Conservation (phyloP, 2,797 vertebrate genomes). For the Sibirionetta formosa region DNA sequence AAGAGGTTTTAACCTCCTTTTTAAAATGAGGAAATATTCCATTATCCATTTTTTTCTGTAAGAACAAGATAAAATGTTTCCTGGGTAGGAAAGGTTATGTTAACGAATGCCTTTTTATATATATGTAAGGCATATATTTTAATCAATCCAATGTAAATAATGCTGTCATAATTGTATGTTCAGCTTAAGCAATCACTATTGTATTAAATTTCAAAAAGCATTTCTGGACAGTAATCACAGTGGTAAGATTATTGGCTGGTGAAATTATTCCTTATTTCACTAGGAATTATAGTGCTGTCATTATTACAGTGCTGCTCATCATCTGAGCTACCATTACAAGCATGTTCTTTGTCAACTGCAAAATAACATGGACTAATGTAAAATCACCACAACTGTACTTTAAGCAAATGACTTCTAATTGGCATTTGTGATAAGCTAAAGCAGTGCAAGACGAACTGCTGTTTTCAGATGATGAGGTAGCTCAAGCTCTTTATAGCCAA, state of each 20-base stretch:
- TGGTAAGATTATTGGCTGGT: neutral
- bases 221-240: neutral
- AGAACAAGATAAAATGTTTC: neutral
- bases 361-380: neutral
- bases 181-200: rapidly evolving
- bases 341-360: neutral
- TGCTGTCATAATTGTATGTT: rapidly evolving
- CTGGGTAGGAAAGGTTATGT: neutral
- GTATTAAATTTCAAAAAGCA: neutral
- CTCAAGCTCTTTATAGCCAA: neutral
- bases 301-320: neutral
- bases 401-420: neutral
- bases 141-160: rapidly evolving
- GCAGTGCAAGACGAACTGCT: neutral
- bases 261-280: neutral
- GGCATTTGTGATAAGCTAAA: neutral
- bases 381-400: rapidly evolving
- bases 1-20: neutral
- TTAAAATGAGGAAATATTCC: neutral
- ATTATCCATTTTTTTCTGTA: neutral
- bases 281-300: neutral
- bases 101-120: neutral
- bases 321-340: rapidly evolving
- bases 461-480: rapidly evolving
- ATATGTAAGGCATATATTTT: too few relatives aligned